Conservation (phyloP, 2,888 invertebrate genomes). For the Brachypterus glaber region DNA sequence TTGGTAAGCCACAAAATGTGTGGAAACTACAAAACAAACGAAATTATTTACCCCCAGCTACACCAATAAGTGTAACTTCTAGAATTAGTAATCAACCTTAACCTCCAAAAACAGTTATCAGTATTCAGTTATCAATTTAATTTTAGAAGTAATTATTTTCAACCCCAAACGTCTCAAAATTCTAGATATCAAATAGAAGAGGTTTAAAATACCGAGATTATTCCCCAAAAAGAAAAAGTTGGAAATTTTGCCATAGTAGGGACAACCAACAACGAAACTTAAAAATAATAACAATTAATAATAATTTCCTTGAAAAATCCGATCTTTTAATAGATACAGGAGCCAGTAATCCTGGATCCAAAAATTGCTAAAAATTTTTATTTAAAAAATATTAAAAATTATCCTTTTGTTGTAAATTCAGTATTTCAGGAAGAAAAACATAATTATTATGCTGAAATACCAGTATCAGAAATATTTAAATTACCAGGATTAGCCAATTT, state of each 20-base stretch:
- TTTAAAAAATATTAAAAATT: neutral
- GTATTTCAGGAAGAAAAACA: constrained; percentile 1
- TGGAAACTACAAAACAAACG: neutral
- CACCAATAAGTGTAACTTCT: neutral
- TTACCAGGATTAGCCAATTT: constrained; percentile 1
- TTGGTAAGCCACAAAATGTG: neutral
- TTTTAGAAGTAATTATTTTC: too few relatives aligned
- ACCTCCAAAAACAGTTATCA: too few relatives aligned
- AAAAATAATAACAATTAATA: neutral
- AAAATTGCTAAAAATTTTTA: neutral
- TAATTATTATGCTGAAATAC: neutral
- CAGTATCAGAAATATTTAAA: constrained; percentile 4
- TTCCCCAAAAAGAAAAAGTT: neutral
- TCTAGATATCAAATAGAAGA: neutral
- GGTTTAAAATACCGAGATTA: neutral
- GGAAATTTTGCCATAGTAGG: neutral
- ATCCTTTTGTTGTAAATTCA: constrained; percentile 1
- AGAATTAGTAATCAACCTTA: neutral
- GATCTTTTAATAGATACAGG: neutral
- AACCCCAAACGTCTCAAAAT: neutral
- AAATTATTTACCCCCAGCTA: neutral
- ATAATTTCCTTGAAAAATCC: neutral
- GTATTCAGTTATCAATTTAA: too few relatives aligned
- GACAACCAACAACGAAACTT: neutral
- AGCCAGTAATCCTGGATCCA: neutral